Evolutionary conservation across 2,797 vertebrate genomes (phyloP).

Genomic region (Gambelia wislizenii): DNA sequence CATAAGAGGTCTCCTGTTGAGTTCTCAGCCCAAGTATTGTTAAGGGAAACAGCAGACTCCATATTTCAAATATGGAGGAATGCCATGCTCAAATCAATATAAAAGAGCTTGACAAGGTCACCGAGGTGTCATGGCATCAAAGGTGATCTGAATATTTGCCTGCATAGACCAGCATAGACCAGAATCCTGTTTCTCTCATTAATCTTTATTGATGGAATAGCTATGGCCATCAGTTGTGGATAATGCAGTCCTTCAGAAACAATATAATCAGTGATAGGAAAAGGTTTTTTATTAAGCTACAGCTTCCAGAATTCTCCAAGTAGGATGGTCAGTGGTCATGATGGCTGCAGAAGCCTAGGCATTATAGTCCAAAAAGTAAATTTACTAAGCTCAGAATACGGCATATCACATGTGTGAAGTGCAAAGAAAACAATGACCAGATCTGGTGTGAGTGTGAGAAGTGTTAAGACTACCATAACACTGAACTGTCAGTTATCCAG

Average conservation of each 20-base stretch:
- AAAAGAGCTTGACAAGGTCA: conserved; percentile 6
- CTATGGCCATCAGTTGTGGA: not conserved
- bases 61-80: not conserved
- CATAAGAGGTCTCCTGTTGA: conserved; percentile 22
- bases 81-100: conserved; percentile 3
- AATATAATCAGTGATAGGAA: not conserved
- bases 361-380: too few relatives aligned
- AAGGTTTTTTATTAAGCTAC: too few relatives aligned
- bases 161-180: not conserved
- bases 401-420: not conserved
- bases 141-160: not conserved
- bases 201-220: conserved; percentile 19
- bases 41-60: conserved; percentile 1
- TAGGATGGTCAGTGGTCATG: too few relatives aligned
- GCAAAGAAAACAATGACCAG: not conserved
- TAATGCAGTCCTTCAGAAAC: not conserved
- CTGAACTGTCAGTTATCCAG: not conserved
- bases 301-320: too few relatives aligned
- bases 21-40: not conserved
- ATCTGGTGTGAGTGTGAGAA: not conserved
- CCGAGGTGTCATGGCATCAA: not conserved
- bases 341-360: too few relatives aligned
- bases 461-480: too few relatives aligned
- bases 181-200: conserved; percentile 1
- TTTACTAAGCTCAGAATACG: too few relatives aligned